phyloP scores from a whole-genome alignment of 1,140 invertebrate species.

The Cydia splendana region DNA sequence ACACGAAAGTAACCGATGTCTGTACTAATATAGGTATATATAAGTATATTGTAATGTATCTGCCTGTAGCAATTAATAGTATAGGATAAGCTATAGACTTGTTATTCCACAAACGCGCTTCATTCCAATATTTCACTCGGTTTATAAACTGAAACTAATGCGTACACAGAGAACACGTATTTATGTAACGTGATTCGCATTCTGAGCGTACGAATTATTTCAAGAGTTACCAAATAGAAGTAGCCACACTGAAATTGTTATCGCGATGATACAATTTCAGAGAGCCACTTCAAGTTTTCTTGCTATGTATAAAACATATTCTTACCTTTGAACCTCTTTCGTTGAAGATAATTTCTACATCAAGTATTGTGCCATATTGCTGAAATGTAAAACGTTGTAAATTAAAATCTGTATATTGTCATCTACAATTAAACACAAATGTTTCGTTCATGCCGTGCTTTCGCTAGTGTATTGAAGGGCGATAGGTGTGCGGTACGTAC shows the following conservation, averaged over 20 bases:
- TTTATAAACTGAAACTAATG: constrained; percentile 6
- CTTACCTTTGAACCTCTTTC: constrained; percentile 99
- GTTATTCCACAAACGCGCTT: constrained; percentile 1
- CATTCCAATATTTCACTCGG: constrained; percentile 15
- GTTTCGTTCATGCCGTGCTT: constrained; percentile 55
- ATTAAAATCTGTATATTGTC: constrained; percentile 46
- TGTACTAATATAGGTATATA: too few species aligned
- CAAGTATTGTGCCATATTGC: constrained; percentile 98
- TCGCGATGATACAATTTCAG: constrained; percentile 54
- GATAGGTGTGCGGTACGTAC: constrained; percentile 83
- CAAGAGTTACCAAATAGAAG: constrained; percentile 42
- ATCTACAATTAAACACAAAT: constrained; percentile 43
- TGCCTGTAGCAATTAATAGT: neutral
- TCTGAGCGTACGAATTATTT: constrained; percentile 27
- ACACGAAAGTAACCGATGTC: too few species aligned
- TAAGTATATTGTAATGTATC: neutral
- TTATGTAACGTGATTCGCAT: constrained; percentile 8
- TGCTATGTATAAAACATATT: constrained; percentile 46
- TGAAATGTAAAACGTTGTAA: constrained; percentile 83
- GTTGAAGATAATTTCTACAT: constrained; percentile 99
- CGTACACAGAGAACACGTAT: constrained; percentile 9
- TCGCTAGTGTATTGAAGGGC: constrained; percentile 27
- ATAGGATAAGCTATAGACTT: neutral
- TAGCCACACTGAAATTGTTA: constrained; percentile 59
- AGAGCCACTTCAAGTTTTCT: constrained; percentile 51